Conservation (phyloP, 2,888 invertebrate genomes). For the Alsophila aescularia region DNA sequence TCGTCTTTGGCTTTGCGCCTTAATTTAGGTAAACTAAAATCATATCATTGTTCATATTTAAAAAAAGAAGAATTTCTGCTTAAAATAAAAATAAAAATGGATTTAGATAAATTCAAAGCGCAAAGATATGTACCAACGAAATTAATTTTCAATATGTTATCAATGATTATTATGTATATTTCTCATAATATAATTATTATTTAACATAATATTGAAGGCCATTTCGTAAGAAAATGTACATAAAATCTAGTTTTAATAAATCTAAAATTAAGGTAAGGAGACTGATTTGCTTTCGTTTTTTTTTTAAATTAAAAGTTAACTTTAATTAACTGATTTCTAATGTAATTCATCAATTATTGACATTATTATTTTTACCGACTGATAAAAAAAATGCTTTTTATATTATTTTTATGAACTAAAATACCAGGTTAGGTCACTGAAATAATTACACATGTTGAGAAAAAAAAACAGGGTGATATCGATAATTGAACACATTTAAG, state of each 20-base stretch:
- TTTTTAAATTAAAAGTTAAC: conserved; percentile 42
- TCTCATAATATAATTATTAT: conserved; percentile 4
- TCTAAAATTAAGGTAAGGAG: conserved; percentile 75
- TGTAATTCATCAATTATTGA: conserved; percentile 39
- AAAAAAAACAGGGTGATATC: no score
- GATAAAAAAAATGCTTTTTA: conserved; percentile 50
- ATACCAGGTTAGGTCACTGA: no score
- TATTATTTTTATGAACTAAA: conserved; percentile 40
- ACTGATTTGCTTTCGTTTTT: conserved; percentile 78
- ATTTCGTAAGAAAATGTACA: conserved; percentile 61
- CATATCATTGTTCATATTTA: conserved; percentile 26
- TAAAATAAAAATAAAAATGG: no score
- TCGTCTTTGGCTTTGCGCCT: conserved; percentile 41
- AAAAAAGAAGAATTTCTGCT: no score
- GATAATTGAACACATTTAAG: no score
- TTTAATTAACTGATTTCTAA: conserved; percentile 41
- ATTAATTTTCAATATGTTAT: neutral
- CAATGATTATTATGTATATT: neutral
- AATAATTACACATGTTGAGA: no score
- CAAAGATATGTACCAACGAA: neutral
- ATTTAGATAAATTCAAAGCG: no score
- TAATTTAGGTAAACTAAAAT: conserved; percentile 21
- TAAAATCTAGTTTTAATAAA: conserved; percentile 64
- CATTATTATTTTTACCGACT: conserved; percentile 66
- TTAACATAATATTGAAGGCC: conserved; percentile 26